Base-by-base conservation (phyloP, 2,113 vertebrate genomes). In the Choloepus hoffmanni region DNA sequence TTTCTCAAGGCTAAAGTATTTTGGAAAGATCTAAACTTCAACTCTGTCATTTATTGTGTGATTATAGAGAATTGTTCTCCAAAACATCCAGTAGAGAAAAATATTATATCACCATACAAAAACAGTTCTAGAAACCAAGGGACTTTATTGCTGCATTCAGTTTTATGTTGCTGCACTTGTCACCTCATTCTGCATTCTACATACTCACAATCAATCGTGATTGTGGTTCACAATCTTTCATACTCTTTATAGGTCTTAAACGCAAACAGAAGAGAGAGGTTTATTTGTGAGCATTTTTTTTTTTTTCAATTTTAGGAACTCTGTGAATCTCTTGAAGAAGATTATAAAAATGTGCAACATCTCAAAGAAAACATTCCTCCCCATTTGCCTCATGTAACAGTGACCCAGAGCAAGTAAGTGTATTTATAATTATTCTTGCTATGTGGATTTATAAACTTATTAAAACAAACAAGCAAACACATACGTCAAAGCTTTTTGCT, bases 361-460 rank as follows among this genome's bases (percentile, higher is more conserved):
- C 97, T 99, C 6, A 6, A 9, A 5, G 95, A 97, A 40, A 98
- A 98, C 14, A 79, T 98, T 79, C 98, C 98, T 70, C n/a, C 76
- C 23, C 36, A 97, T 45, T 96, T 98, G 62, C 98, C 95, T 7
- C 97, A 94, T 77, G 76, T 86, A 16, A 21, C 48, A 43, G 84
- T 58, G 13, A 8, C 53, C 9, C 78, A 23, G 43, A 97, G 0
- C 62, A 21, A 79, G 98, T 99, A 98, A 0, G 97, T 97, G 18
- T 62, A 16, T 73, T 94, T 84, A 15, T 85, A 68, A 79, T 82
- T 85, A 72, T 63, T 97, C 48, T 74, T 95, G 70, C 43, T 60
- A 2, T 67, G n/a, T 90, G 43, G n/a, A 60, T 89, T 77, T 95
- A 26, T 63, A 68, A 87, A 72, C 40, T 45, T 10, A 1, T 89